Evolutionary conservation across 1,140 invertebrate species (phyloP), one percentile per base, ranked within the genome.

Genomic region (Drosophila aff.): DNA sequence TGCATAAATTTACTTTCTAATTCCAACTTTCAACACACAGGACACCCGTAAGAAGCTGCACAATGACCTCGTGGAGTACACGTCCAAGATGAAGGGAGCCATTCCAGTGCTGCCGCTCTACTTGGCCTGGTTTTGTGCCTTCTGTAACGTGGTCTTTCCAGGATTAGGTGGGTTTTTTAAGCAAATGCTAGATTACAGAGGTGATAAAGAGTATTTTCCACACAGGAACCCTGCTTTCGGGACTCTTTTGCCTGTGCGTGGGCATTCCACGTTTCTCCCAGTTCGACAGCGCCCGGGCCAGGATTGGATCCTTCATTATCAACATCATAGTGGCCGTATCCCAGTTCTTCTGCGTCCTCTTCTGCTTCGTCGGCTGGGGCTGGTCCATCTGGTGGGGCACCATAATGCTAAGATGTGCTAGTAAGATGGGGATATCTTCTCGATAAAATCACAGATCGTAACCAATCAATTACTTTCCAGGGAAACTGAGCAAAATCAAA

Each of bases 381-480:
- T 99, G 98, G 98, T 98, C 97, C 36, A 96, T 99, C 59, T 98
- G 97, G 95, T 99, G 98, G 98, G 98, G 98, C 21, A 95, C 98
- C 64, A 97, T 97, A 76, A 97, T 99, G 95, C 93, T 97, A 15
- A 96, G 94, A 89, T 93, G 96, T 92, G 96, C 96, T 80, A 95
- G 96, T 96, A 92, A 95, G 95, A 49, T 8, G 1, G 33, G 18
- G 13, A 55, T 9, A 4, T 0, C 3, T 10, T 9, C 18, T 21
- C 1, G 11, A 8, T 8, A 9, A 41, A 55, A 43, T 26, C 7
- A 5, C 1, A 11, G 0, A 21, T 11, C 4, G 3, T n/a, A 23
- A n/a, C 0, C 10, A 8, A 11, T 4, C 0, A 8, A 46, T 2
- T 41, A 0, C 0, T 5, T 33, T 50, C 1, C 49, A 93, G 92